Evolutionary conservation across 2,797 vertebrate genomes (phyloP), one percentile per base, ranked within the genome.

Genomic region (Chromis chromis): DNA sequence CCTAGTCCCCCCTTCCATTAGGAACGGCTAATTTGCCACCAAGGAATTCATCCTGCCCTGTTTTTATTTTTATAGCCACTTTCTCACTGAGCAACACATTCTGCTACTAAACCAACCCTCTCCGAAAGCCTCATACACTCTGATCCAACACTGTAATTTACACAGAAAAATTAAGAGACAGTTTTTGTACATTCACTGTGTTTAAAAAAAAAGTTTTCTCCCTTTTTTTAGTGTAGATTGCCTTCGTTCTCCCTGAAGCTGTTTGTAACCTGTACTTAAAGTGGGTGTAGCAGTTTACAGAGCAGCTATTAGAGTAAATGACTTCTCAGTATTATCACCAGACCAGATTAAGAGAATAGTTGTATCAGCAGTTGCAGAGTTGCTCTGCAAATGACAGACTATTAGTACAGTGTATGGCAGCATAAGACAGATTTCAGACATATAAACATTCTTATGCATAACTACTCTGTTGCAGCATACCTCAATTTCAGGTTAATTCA

Each of bases 241-340:
- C 68, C 17, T 82, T 78, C 68, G 49, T 88, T 81, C 76, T 77
- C 78, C 81, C 64, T 70, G 76, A 87, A 76, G 71, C 77, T 78
- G 83, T 87, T 84, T 90, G 88, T 70, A 92, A 91, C 91, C 85
- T 92, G 89, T 90, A 93, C 78, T 94, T 94, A 93, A 89, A 90
- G 70, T 77, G 91, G 92, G 92, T 91, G 93, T 91, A 88, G 85
- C 87, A 92, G 87, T 91, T 91, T 92, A 82, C 86, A 93, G 87
- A 90, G 86, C 88, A 83, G 89, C 89, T 88, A 93, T 94, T 93
- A 91, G 71, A 91, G 86, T 89, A 89, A 93, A 92, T 89, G 76
- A 68, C 74, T 77, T 86, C 90, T 90, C 84, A 81, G 82, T 89
- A 83, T 89, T 91, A 92, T 92, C 89, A 91, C 88, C 82, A 79